Percentiles rank a stretch among this genome's conserved stretches.
Evolutionary conservation across 2,888 invertebrate species (phyloP).

Genomic region (Keiferia lycopersicella): DNA sequence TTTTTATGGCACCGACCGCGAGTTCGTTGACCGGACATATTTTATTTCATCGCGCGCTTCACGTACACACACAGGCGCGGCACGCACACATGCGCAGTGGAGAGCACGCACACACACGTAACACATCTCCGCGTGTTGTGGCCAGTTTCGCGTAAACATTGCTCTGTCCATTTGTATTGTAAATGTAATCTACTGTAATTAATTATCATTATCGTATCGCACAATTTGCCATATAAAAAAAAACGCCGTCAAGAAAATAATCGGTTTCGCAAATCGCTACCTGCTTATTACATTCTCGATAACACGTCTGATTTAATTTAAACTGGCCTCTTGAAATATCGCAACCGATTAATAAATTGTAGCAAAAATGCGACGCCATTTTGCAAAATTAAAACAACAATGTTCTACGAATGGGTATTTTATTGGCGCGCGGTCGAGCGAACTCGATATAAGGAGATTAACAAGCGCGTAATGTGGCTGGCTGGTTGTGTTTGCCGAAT

Average conservation of each 20-base stretch:
- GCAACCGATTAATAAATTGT: slow-evolving; percentile 14
- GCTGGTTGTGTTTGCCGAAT: slow-evolving; percentile 76
- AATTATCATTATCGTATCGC: slow-evolving; percentile 50
- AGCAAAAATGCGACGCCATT: slow-evolving; percentile 1
- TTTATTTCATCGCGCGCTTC: slow-evolving; percentile 82
- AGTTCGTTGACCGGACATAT: slow-evolving; percentile 81
- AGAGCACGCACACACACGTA: slow-evolving; percentile 54
- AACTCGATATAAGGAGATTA: slow-evolving; percentile 66
- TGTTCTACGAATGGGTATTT: slow-evolving; percentile 42
- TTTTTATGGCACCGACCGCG: slow-evolving; percentile 79
- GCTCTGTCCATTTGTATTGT: slow-evolving; percentile 58
- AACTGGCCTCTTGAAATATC: background rate
- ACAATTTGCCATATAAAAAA: slow-evolving; percentile 21
- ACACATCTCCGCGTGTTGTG: slow-evolving; percentile 68
- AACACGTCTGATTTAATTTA: slow-evolving; percentile 8
- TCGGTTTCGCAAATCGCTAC: slow-evolving; percentile 6
- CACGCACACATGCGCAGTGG: slow-evolving; percentile 57
- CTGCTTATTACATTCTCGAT: slow-evolving; percentile 19
- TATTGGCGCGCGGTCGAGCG: slow-evolving; percentile 49
- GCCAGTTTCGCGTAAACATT: slow-evolving; percentile 72
- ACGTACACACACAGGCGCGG: slow-evolving; percentile 72
- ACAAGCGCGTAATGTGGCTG: slow-evolving; percentile 70
- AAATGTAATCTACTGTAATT: slow-evolving; percentile 63
- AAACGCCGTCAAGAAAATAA: background rate
- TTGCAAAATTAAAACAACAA: slow-evolving; percentile 1